Base-by-base conservation (phyloP, 2,113 vertebrate genomes). In the Entosphenus tridentatus region DNA sequence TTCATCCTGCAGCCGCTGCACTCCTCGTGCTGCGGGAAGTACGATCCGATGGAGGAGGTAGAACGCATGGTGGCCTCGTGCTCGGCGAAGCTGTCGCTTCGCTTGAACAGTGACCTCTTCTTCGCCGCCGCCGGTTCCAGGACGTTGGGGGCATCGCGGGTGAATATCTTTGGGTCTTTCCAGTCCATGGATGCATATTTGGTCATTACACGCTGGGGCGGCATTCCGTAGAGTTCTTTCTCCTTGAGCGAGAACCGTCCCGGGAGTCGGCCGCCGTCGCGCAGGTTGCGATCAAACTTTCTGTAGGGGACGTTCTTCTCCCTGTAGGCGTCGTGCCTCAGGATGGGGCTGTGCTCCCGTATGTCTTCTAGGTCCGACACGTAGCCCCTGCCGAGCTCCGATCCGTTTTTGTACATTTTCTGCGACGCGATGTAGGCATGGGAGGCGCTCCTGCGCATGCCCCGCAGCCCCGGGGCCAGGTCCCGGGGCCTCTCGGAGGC, bases 311-410 rank as follows among this genome's bases (percentile, higher is more conserved):
- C 21, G 21, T 65, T 65, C 62, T 65, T 65, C 21, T 65, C 62
- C 21, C 62, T n/a, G 10, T 65, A 65, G n/a, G 62, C n/a, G n/a
- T 65, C 62, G 62, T n/a, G n/a, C 62, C 62, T 65, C 21, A 21
- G 21, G 21, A 16, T 21, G 9, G 62, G 21, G 21, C 62, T 21
- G 62, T 65, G 62, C 62, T 65, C 62, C n/a, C 62, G 62, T n/a
- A 65, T 65, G n/a, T 65, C 62, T 21, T 65, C 62, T n/a, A 65
- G 62, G 62, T 65, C 62, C n/a, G 62, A 65, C n/a, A 65, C n/a
- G 21, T 65, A 65, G 62, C 62, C 62, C n/a, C 62, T n/a, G 10
- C 62, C 62, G 8, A 65, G 62, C n/a, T 65, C 62, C 8, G 62
- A n/a, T 16, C 62, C 62, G 10, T 65, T 11, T 9, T 21, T n/a